Conservation (phyloP, 2,797 vertebrate species). For the Pseudochirops corinnae region DNA sequence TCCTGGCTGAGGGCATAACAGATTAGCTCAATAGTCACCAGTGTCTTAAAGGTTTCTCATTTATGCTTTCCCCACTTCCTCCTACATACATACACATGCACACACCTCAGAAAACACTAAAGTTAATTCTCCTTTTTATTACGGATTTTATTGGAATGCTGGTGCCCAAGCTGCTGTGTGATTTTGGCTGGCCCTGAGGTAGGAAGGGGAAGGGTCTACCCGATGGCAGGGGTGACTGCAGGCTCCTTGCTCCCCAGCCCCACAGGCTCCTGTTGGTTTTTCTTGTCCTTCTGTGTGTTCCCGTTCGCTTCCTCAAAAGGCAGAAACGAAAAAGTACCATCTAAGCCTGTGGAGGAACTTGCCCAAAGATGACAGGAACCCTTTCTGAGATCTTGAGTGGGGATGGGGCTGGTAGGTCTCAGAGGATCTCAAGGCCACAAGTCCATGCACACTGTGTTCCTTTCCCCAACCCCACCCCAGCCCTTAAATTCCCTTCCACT, state of each 20-base stretch:
- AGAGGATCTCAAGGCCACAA: background rate
- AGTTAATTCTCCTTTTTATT: constrained; percentile 54
- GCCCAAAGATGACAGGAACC: background rate
- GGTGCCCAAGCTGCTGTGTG: constrained; percentile 53
- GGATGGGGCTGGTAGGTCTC: background rate
- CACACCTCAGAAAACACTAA: constrained; percentile 55
- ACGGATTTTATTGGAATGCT: constrained; percentile 64
- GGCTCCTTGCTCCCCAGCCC: constrained; percentile 63
- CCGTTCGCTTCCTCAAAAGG: constrained; percentile 66
- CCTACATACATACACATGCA: background rate
- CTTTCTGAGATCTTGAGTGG: background rate
- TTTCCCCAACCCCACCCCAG: background rate
- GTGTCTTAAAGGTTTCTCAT: background rate
- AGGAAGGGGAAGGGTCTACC: constrained; percentile 48
- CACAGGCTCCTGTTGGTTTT: constrained; percentile 56
- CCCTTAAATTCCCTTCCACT: constrained; percentile 7
- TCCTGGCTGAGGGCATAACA: background rate
- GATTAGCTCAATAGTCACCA: background rate
- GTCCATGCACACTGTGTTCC: background rate
- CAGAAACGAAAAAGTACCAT: constrained; percentile 69
- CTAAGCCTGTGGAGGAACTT: constrained; percentile 46
- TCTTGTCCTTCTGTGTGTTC: constrained; percentile 53
- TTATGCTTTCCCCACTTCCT: background rate
- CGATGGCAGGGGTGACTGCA: constrained; percentile 35
- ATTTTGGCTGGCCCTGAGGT: constrained; percentile 59